Evolutionary conservation across 1,140 invertebrate genomes (phyloP).

Genomic region (Nymphalis io): DNA sequence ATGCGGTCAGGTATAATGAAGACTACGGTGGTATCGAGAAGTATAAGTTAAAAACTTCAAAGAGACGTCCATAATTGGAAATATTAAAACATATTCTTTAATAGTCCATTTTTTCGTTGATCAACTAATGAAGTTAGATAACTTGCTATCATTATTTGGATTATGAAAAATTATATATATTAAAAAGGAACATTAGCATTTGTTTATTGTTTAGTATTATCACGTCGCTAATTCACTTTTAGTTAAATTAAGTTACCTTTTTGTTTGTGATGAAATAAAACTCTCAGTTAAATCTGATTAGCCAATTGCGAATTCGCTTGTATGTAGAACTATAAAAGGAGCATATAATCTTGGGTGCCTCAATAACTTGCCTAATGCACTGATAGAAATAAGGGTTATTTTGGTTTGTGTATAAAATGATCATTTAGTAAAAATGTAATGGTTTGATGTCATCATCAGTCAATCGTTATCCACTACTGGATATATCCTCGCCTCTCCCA

Average conservation of each 20-base stretch:
- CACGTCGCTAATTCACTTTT: neutral
- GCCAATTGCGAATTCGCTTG: conserved; percentile 11
- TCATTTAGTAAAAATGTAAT: too few species aligned
- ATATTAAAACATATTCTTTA: neutral
- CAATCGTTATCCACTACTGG: too few species aligned
- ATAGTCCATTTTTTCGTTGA: too few species aligned
- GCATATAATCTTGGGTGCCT: neutral
- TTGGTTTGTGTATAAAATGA: too few species aligned
- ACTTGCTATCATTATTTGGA: too few species aligned
- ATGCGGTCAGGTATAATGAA: conserved; percentile 67
- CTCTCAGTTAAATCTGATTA: conserved; percentile 4
- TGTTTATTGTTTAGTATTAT: too few species aligned
- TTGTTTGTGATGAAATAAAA: conserved; percentile 16
- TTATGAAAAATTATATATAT: too few species aligned
- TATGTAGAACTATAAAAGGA: neutral
- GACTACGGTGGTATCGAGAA: conserved; percentile 25
- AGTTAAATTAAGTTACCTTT: conserved; percentile 11
- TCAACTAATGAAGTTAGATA: too few species aligned
- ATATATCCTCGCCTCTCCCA: too few species aligned
- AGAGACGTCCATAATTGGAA: neutral
- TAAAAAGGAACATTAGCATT: too few species aligned
- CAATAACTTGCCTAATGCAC: neutral
- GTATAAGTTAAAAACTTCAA: conserved; percentile 6
- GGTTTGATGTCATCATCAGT: too few species aligned
- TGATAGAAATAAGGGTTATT: too few species aligned